phyloP scores from a whole-genome alignment of 1,140 invertebrate species.

The Drosophila ohnishii region DNA sequence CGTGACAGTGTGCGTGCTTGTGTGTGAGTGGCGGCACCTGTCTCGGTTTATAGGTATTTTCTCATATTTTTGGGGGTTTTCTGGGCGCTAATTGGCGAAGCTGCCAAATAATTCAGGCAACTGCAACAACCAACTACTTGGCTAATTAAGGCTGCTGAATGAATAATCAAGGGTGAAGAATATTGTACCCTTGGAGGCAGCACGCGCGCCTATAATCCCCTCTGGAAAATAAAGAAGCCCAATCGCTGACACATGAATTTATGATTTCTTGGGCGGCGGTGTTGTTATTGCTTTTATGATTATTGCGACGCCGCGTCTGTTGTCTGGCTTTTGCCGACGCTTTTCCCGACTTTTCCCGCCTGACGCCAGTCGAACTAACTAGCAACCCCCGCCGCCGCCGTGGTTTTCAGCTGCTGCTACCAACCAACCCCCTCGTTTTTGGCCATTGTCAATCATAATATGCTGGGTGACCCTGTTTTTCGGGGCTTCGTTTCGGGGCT shows the following conservation, averaged over 20 bases:
- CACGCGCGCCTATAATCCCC: constrained; percentile 3
- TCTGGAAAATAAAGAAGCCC: constrained; percentile 10
- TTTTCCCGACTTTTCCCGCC: constrained; percentile 49
- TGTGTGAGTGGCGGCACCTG: constrained; percentile 28
- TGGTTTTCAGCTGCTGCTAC: constrained; percentile 13
- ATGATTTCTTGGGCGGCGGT: constrained; percentile 48
- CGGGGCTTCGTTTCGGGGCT: constrained; percentile 30
- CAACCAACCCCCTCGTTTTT: background rate
- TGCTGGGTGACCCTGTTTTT: constrained; percentile 33
- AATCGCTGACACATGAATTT: constrained; percentile 53
- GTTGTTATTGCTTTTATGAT: constrained; percentile 71
- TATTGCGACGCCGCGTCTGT: constrained; percentile 79
- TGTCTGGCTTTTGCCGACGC: constrained; percentile 49
- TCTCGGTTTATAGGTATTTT: constrained; percentile 21
- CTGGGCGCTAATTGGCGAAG: constrained; percentile 46
- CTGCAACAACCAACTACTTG: constrained; percentile 62
- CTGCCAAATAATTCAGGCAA: constrained; percentile 64
- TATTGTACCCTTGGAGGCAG: background rate
- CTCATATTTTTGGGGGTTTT: constrained; percentile 14
- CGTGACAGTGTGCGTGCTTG: constrained; percentile 52
- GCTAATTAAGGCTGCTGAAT: constrained; percentile 62
- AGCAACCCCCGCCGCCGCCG: constrained; percentile 16
- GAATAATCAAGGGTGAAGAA: constrained; percentile 40
- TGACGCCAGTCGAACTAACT: constrained; percentile 53
- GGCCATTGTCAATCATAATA: constrained; percentile 63